Conservation (phyloP, 2,797 vertebrate species). For the Peromyscus aztecus region DNA sequence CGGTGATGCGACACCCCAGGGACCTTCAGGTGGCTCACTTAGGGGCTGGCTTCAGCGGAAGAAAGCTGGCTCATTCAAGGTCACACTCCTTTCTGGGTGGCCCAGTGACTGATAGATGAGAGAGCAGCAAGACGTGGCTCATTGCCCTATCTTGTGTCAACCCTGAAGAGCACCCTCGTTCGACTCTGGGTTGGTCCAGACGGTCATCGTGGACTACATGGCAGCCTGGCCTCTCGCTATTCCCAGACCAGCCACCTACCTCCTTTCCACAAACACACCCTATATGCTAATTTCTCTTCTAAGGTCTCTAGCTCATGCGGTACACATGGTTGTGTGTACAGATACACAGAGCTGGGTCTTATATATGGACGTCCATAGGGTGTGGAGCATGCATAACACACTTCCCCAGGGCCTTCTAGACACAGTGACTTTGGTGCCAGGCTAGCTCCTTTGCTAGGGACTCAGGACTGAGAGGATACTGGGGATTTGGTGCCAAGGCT, state of each 20-base stretch:
- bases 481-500: not conserved
- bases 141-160: not conserved
- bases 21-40: not conserved
- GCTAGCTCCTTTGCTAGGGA: not conserved
- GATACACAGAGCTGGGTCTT: not conserved
- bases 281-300: not conserved
- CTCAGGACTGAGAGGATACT: not conserved
- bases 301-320: not conserved
- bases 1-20: rapidly evolving
- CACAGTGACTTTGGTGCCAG: not conserved
- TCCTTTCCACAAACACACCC: not conserved
- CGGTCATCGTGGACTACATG: not conserved
- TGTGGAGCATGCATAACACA: too few species aligned
- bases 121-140: not conserved
- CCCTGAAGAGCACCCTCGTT: not conserved
- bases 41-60: not conserved
- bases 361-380: too few species aligned
- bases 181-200: not conserved
- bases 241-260: not conserved
- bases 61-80: not conserved
- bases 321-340: not conserved
- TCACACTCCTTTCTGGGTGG: not conserved
- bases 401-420: not conserved
- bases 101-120: not conserved
- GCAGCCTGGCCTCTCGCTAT: not conserved